Evolutionary conservation across 2,797 vertebrate species (phyloP), one percentile per base, ranked within the genome.

Genomic region (Meda fulgida): DNA sequence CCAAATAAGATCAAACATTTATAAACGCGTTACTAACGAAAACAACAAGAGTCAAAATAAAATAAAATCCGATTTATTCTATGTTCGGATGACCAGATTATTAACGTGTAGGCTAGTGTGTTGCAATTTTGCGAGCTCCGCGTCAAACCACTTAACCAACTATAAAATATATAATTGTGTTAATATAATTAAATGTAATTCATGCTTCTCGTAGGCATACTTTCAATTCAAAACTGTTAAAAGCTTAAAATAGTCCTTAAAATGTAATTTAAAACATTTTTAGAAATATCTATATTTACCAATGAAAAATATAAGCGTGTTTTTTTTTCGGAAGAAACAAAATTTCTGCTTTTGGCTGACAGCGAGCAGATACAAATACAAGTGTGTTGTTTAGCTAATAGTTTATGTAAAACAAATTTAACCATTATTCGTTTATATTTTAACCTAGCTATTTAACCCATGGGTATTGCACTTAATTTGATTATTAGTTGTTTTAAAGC

Each of bases 1-100:
- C 95, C 96, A 91, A 95, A 95, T 95, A 94, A 95, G 92, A 94
- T 63, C 96, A 95, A 95, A 95, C 96, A 96, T 95, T 95, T 95
- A 93, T 92, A 91, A 92, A 92, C 93, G 95, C 94, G 95, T 93
- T 94, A 94, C 92, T 94, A 10, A 34, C 29, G 55, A 71, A 11
- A 3, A 26, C 21, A 36, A 40, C 55, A 55, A 2, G 7, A 11
- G 2, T 16, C 13, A 16, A 80, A 21, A 72, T 36, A 0, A 13
- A 60, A 38, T 4, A 7, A 34, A 46, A 60, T 71, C 36, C 1
- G 18, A 5, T 55, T 66, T 3, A 48, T 4, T 4, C 46, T 48
- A 38, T 55, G 5, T 19, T 75, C 31, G n/a, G n/a, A 18, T 5
- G 10, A 76, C 55, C 11, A 36, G 73, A 76, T 16, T 76, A 76